A percentile compares a stretch with the other conserved stretches of the same genome.
These are phyloP conservation scores for Chunga burmeisteri DNA, from an alignment of 2,113 vertebrate species.

Conservation along the genomic window DNA sequence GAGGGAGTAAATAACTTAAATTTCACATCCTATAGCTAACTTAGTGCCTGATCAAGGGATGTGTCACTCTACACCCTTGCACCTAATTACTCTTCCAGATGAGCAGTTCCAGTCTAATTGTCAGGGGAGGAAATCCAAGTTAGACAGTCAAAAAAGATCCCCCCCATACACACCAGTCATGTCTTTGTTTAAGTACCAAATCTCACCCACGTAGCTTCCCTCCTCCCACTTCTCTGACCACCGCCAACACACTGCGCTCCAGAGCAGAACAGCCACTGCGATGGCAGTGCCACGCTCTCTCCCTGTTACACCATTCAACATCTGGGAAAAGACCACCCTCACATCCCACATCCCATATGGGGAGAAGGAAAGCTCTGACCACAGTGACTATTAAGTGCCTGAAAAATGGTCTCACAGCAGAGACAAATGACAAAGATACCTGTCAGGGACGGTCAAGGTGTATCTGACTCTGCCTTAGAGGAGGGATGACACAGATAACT, in stretches of 20 bases:
- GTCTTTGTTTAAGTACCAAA: neutral
- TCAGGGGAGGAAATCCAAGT: neutral
- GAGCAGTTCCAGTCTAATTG: neutral
- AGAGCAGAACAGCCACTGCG: neutral
- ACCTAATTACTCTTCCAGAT: neutral
- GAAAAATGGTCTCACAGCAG: neutral
- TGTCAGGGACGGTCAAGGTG: neutral
- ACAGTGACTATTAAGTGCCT: neutral
- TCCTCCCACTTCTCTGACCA: neutral
- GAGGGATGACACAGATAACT: neutral
- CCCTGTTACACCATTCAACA: neutral
- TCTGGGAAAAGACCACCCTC: neutral
- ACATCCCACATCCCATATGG: neutral
- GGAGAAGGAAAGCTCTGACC: neutral
- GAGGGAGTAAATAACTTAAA: neutral
- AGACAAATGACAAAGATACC: neutral
- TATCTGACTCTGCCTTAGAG: neutral
- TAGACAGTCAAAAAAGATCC: neutral
- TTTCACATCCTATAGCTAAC: neutral
- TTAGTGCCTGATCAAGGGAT: neutral
- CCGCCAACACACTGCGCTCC: fast-evolving
- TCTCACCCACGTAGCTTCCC: fast-evolving
- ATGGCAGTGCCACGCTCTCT: fast-evolving
- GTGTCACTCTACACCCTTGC: neutral
- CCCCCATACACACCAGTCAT: fast-evolving